Evolutionary conservation across 1,140 invertebrate genomes (phyloP), one percentile per base, ranked within the genome.

Genomic region (Magallana ariakensis): DNA sequence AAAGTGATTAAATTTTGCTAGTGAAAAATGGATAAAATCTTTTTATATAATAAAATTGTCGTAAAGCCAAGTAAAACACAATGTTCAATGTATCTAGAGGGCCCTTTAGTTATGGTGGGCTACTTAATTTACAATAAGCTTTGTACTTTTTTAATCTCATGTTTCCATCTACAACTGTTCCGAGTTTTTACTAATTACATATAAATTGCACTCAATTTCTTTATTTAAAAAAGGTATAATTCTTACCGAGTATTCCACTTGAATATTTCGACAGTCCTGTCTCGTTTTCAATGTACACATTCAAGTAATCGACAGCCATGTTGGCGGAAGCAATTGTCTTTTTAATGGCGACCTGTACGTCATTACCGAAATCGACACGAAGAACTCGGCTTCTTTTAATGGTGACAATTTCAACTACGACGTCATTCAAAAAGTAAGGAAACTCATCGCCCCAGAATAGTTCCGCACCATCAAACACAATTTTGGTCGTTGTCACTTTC

Each of bases 221-320:
- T 4, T 46, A 46, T 46, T 5, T 4, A 46, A 5, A 46, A 46
- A 46, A 4, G 3, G 33, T 46, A 5, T 7, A 55, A 86, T n/a
- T n/a, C 86, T 83, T 80, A 89, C 90, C 90, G 22, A 91, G 33
- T 19, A 91, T 60, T 22, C 90, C 90, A 26, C 82, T 89, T 0
- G 89, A 57, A 1, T 85, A 53, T 46, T 83, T 4, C 0, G 90
- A 88, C n/a, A 91, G 80, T 7, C 84, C 87, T 7, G 82, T 22
- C 66, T 91, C 90, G 7, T 89, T 89, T n/a, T 89, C 89, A n/a
- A 91, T 57, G 62, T 91, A 87, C 8, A 91, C 54, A 85, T 91
- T 90, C 56, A 91, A 60, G 56, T 89, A 91, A 26, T 89, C 81
- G 9, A 86, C 87, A n/a, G 85, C 85, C 46, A 86, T 83, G 2